Percentiles rank a stretch among this genome's conserved stretches.
Evolutionary conservation across 2,888 invertebrate species (phyloP).

Genomic region (Hirtodrosophila trivittata): DNA sequence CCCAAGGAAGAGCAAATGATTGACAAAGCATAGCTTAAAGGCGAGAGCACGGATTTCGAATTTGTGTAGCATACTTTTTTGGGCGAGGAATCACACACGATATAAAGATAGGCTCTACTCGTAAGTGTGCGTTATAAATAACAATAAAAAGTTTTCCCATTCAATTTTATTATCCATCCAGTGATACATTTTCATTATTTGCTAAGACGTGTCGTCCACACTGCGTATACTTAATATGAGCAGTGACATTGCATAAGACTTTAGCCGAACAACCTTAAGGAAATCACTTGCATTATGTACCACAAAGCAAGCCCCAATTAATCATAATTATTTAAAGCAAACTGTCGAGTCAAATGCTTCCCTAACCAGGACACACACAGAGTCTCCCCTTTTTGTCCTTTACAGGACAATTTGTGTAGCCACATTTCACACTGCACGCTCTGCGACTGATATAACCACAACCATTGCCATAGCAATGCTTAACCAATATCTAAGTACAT

Average conservation of each 20-base stretch:
- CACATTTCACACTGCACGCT: no score
- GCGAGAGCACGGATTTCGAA: conserved; percentile 11
- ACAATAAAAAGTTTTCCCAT: conserved; percentile 19
- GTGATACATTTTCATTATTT: conserved; percentile 16
- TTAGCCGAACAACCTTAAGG: not conserved
- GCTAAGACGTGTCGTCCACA: conserved; percentile 1
- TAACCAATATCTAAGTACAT: no score
- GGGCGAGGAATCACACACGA: conserved; percentile 5
- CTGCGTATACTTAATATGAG: conserved; percentile 28
- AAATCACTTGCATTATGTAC: conserved; percentile 13
- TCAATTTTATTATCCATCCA: conserved; percentile 16
- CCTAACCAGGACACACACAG: conserved; percentile 6
- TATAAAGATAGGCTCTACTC: not conserved
- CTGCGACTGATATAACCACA: no score
- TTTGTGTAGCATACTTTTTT: conserved; percentile 39
- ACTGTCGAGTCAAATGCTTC: conserved; percentile 20
- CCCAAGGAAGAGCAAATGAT: conserved; percentile 1
- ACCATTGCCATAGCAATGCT: no score
- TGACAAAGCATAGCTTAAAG: conserved; percentile 21
- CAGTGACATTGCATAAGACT: conserved; percentile 38
- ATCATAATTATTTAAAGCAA: conserved; percentile 68
- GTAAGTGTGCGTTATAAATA: conserved; percentile 29
- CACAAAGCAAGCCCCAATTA: conserved; percentile 46
- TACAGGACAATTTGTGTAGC: no score
- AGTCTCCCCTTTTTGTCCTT: no score